Percentiles rank a stretch among this genome's conserved stretches.
These are phyloP conservation scores for Artibeus lituratus DNA, from an alignment of 2,797 vertebrate genomes.

Conservation along the genomic window DNA sequence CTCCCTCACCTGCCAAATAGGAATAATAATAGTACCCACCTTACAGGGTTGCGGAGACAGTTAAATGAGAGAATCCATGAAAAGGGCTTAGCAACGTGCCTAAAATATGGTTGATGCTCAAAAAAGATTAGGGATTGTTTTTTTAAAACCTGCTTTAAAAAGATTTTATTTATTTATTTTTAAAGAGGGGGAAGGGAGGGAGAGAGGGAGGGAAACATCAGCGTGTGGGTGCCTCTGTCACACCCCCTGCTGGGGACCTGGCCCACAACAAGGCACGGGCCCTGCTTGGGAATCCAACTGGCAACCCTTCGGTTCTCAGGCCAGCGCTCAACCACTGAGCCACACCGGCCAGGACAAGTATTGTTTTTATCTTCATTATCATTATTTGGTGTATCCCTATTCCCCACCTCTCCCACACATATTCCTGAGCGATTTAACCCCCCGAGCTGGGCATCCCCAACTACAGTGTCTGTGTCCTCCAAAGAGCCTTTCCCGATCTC, in stretches of 20 bases:
- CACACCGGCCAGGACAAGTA: too few relatives aligned
- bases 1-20: background rate
- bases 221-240: too few relatives aligned
- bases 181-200: too few relatives aligned
- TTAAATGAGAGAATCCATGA: background rate
- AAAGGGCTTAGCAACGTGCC: background rate
- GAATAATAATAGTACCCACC: background rate
- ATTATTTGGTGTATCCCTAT: background rate
- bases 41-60: background rate
- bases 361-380: background rate
- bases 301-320: too few relatives aligned
- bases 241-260: too few relatives aligned
- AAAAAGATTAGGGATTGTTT: background rate
- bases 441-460: background rate
- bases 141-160: too few relatives aligned
- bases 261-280: too few relatives aligned
- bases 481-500: background rate
- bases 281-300: too few relatives aligned
- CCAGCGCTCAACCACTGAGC: too few relatives aligned
- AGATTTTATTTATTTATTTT: too few relatives aligned
- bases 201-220: too few relatives aligned
- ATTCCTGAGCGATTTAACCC: background rate
- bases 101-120: background rate
- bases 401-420: background rate
- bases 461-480: background rate